Percentiles rank a stretch among this genome's conserved stretches.
phyloP scores from a whole-genome alignment of 1,140 invertebrate species.

The Bombus waltoni region DNA sequence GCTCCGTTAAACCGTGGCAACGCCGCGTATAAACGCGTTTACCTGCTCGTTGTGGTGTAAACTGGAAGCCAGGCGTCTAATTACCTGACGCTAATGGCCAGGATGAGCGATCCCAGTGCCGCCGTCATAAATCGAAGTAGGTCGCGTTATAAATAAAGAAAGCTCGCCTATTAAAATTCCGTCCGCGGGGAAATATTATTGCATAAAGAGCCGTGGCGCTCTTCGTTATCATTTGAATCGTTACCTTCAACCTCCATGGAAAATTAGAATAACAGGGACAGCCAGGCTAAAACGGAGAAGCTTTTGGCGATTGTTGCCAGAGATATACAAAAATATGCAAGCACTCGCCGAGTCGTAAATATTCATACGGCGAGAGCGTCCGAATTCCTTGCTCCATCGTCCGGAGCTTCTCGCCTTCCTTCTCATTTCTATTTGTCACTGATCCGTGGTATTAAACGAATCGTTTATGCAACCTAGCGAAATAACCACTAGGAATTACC shows the following conservation, averaged over 20 bases:
- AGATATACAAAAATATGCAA: neutral
- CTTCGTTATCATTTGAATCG: slow-evolving; percentile 51
- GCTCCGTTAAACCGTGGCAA: neutral
- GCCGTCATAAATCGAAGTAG: slow-evolving; percentile 39
- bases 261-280: slow-evolving; percentile 25
- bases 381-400: neutral
- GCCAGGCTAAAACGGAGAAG: neutral
- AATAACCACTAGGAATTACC: neutral
- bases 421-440: neutral
- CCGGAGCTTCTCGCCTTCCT: neutral
- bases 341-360: neutral
- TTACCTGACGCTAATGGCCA: slow-evolving; percentile 46
- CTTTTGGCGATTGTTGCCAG: neutral
- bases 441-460: neutral
- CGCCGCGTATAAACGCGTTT: neutral
- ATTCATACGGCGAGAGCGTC: neutral
- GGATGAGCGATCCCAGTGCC: slow-evolving; percentile 6
- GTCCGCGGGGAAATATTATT: slow-evolving; percentile 9
- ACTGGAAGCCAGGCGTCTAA: slow-evolving; percentile 25
- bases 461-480: neutral
- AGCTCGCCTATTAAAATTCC: slow-evolving; percentile 35
- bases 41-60: slow-evolving; percentile 2
- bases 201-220: neutral
- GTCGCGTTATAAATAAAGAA: slow-evolving; percentile 44
- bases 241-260: slow-evolving; percentile 20